Base-by-base conservation (phyloP, 2,113 vertebrate species). In the Recurvirostra avosetta region DNA sequence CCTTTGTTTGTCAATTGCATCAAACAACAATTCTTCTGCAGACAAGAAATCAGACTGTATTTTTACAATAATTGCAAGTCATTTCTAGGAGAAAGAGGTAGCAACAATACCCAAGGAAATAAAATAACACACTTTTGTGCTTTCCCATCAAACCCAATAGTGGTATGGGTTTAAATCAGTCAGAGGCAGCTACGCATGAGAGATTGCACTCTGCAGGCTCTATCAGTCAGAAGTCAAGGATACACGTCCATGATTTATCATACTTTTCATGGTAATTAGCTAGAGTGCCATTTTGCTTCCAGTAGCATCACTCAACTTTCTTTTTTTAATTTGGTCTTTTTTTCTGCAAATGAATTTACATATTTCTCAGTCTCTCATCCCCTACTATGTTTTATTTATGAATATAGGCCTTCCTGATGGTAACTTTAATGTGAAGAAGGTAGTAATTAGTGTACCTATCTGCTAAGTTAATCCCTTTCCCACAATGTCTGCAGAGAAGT, bases 321-420 rank as follows among this genome's bases (percentile, higher is more conserved):
- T 97, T 96, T 95, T 97, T 92, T 95, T 96, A 97, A 96, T 95
- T 97, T 95, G 78, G 56, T 93, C 96, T 92, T 92, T 92, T 96
- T 94, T 89, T 90, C 95, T 97, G 94, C 96, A 97, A 96, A 97
- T 97, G 91, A 94, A 97, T 98, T 97, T 98, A 97, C 95, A 95
- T 88, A 96, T 98, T 97, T 98, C 96, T 96, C 94, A 96, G 92
- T 95, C 95, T 98, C 92, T 97, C 96, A 95, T 94, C 96, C 88
- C 83, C 90, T 95, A 96, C 91, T 88, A 98, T 98, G 98, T 98
- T 98, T 98, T 98, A 98, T 98, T 98, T 98, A 98, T 98, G 97
- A 98, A 97, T 96, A 96, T 59, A 97, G 95, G 90, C 95, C 88
- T 97, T 97, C 95, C 96, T 98, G 94, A 98, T 97, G 93, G 95